Evolutionary conservation across 2,888 invertebrate species (phyloP).

Genomic region (Furcula furcula): DNA sequence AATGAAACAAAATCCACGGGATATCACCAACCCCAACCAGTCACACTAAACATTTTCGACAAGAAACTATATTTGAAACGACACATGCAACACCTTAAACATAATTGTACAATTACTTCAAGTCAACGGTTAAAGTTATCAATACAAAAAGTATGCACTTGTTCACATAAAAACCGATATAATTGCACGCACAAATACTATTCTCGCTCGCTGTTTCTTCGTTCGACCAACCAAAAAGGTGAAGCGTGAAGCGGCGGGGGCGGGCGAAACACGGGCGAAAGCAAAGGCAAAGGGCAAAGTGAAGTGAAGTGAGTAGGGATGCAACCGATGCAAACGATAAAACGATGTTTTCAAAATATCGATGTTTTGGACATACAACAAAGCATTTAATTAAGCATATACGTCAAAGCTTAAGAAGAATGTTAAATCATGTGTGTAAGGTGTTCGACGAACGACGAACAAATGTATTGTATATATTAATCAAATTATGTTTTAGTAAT

Average conservation of each 20-base stretch:
- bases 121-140: conserved; percentile 45
- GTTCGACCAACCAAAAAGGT: conserved; percentile 37
- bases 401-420: too few relatives aligned
- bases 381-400: too few relatives aligned
- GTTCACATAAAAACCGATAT: conserved; percentile 69
- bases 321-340: too few relatives aligned
- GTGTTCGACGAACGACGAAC: too few relatives aligned
- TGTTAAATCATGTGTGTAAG: too few relatives aligned
- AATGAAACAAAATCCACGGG: conserved; percentile 64
- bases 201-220: conserved; percentile 52
- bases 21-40: conserved; percentile 66
- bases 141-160: conserved; percentile 62
- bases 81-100: conserved; percentile 48
- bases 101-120: conserved; percentile 38
- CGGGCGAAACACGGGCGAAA: too few relatives aligned
- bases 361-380: too few relatives aligned
- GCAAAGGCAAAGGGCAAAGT: too few relatives aligned
- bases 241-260: conserved; percentile 37
- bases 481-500: too few relatives aligned
- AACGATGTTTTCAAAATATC: too few relatives aligned
- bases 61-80: conserved; percentile 52
- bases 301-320: too few relatives aligned
- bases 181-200: conserved; percentile 74
- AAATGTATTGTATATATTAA: too few relatives aligned
- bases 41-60: conserved; percentile 59